Evolutionary conservation across 2,888 invertebrate genomes (phyloP).

Genomic region (Sinopyrophorus schimmeli): DNA sequence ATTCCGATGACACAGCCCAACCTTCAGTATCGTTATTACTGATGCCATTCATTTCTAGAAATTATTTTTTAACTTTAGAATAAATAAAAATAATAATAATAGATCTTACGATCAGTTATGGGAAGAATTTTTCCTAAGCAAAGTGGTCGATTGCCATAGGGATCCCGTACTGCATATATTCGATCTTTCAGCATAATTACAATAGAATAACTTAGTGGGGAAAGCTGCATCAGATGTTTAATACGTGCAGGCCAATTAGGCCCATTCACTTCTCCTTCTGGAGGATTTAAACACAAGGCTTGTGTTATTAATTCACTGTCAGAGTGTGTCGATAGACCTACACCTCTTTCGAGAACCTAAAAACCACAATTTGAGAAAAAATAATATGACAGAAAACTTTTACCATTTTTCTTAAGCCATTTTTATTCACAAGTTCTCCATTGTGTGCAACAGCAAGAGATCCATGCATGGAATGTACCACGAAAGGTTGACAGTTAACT

Average conservation of each 20-base stretch:
- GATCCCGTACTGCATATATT: slow-evolving; percentile 94
- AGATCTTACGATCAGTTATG: slow-evolving; percentile 48
- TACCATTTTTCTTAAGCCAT: slow-evolving; percentile 84
- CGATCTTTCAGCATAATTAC: slow-evolving; percentile 92
- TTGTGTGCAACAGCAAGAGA: slow-evolving; percentile 95
- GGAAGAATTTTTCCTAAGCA: slow-evolving; percentile 91
- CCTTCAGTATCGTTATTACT: slow-evolving; percentile 69
- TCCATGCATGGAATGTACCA: slow-evolving; percentile 96
- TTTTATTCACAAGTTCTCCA: slow-evolving; percentile 94
- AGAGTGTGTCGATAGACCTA: slow-evolving; percentile 93
- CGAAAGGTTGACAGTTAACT: slow-evolving; percentile 97
- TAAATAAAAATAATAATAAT: neutral
- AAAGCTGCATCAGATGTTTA: slow-evolving; percentile 88
- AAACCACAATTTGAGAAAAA: slow-evolving; percentile 17
- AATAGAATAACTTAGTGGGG: slow-evolving; percentile 93
- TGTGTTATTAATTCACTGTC: slow-evolving; percentile 98
- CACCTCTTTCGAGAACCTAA: slow-evolving; percentile 88
- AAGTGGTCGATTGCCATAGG: slow-evolving; percentile 96
- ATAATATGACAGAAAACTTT: slow-evolving; percentile 23
- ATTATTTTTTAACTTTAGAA: neutral
- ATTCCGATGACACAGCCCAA: slow-evolving; percentile 97
- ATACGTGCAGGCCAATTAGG: slow-evolving; percentile 94
- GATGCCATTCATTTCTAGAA: slow-evolving; percentile 47
- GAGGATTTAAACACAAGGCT: slow-evolving; percentile 89
- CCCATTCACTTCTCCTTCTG: slow-evolving; percentile 82